Percentiles rank a stretch among this genome's conserved stretches.
Evolutionary conservation across 2,113 vertebrate genomes (phyloP).

Genomic region (Mobula birostris): DNA sequence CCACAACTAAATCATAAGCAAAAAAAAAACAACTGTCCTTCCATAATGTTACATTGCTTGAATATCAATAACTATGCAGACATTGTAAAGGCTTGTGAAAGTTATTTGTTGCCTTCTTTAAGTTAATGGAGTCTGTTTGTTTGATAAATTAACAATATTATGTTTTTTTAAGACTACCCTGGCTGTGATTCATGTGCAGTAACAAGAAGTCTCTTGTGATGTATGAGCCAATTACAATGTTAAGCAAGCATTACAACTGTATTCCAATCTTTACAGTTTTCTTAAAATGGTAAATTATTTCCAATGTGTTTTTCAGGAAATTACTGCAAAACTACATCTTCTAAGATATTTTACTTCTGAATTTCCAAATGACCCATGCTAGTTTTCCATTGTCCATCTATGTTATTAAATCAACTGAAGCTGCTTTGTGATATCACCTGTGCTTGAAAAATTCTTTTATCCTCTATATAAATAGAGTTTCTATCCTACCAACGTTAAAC

Average conservation of each 20-base stretch:
- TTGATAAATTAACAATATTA: conserved; percentile 15
- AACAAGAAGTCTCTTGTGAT: conserved; percentile 15
- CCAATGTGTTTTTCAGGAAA: background rate
- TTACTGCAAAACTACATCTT: background rate
- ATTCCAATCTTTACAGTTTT: background rate
- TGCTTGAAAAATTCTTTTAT: background rate
- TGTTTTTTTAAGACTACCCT: background rate
- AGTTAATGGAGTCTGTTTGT: background rate
- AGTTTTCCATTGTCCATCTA: background rate
- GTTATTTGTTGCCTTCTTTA: conserved; percentile 2
- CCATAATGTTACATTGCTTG: background rate
- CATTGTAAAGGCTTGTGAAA: background rate
- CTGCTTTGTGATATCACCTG: background rate
- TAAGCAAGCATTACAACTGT: conserved; percentile 18
- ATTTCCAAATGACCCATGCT: background rate
- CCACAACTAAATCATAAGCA: background rate
- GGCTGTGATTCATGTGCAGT: conserved; percentile 1
- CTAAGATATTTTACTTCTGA: background rate
- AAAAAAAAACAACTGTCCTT: background rate
- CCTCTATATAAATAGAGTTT: background rate
- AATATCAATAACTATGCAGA: background rate
- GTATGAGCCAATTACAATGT: conserved; percentile 30
- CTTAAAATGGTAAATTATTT: background rate
- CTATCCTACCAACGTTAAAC: no score
- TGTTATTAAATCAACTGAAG: background rate